Percentiles rank a stretch among this genome's conserved stretches.
phyloP scores from a whole-genome alignment of 2,113 vertebrate genomes.

The Macquaria australasica region DNA sequence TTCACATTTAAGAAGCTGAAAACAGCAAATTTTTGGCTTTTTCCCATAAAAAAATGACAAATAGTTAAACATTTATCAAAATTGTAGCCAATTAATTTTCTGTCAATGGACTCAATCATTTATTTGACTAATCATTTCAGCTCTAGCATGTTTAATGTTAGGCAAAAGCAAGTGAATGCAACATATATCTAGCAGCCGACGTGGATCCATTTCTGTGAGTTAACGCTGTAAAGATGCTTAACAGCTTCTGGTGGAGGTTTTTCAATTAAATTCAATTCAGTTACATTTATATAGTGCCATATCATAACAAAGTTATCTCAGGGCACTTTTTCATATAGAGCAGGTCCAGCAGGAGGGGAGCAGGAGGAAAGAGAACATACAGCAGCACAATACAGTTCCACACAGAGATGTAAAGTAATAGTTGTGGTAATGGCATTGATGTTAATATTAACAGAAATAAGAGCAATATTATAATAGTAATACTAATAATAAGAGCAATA shows the following conservation, averaged over 20 bases:
- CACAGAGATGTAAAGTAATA: too few relatives aligned
- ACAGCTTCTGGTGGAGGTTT: constrained; percentile 6
- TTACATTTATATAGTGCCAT: too few relatives aligned
- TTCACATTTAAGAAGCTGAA: neutral
- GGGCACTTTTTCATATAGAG: too few relatives aligned
- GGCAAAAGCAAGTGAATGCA: neutral
- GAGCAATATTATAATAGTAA: too few relatives aligned
- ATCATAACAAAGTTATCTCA: too few relatives aligned
- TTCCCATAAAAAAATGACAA: neutral
- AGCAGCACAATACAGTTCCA: too few relatives aligned
- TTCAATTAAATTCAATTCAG: too few relatives aligned
- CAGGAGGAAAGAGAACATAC: too few relatives aligned
- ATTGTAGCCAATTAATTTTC: neutral
- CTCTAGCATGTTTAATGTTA: neutral
- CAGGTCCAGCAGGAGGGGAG: too few relatives aligned
- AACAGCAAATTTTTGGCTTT: neutral
- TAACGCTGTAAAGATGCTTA: constrained; percentile 1
- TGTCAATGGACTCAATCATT: neutral
- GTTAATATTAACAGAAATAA: too few relatives aligned
- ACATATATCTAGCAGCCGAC: neutral
- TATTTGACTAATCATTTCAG: neutral
- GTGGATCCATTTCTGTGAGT: neutral
- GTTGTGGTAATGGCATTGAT: too few relatives aligned
- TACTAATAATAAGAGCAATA: too few relatives aligned
- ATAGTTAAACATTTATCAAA: neutral